Conservation (phyloP, 2,888 invertebrate species). For the Oligia fasciuncula region DNA sequence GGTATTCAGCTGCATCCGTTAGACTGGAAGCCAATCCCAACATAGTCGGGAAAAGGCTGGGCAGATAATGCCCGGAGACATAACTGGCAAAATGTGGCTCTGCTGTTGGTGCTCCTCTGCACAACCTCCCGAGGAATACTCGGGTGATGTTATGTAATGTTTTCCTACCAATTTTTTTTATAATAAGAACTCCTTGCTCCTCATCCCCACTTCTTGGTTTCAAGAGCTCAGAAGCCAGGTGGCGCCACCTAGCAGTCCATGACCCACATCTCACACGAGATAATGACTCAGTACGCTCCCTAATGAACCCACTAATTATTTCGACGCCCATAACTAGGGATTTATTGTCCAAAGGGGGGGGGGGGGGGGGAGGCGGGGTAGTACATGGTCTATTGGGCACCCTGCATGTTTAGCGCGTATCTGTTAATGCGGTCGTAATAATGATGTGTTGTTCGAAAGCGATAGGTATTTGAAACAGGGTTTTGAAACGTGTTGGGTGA, state of each 20-base stretch:
- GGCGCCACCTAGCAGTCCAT: constrained; percentile 38
- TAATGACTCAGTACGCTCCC: constrained; percentile 62
- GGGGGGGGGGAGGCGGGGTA: neutral
- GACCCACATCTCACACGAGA: constrained; percentile 50
- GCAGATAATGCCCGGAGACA: too few species aligned
- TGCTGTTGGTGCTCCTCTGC: neutral
- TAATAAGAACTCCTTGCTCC: neutral
- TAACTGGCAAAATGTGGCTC: neutral
- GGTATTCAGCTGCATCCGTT: too few species aligned
- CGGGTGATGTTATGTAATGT: neutral
- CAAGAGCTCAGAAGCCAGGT: constrained; percentile 17
- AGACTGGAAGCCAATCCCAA: too few species aligned
- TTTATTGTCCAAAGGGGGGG: constrained; percentile 62
- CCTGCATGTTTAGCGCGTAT: constrained; percentile 49
- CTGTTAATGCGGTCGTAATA: constrained; percentile 38
- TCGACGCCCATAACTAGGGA: constrained; percentile 69
- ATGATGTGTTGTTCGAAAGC: constrained; percentile 22
- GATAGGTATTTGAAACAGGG: neutral
- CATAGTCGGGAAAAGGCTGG: too few species aligned
- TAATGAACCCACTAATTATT: constrained; percentile 74
- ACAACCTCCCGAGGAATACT: fast-evolving
- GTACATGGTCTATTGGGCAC: constrained; percentile 51
- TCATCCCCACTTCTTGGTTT: neutral
- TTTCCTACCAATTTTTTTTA: neutral
- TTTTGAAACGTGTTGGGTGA: neutral